Percentiles rank a stretch among this genome's conserved stretches.
These are phyloP conservation scores for Hipparchia sbordonii DNA, from an alignment of 2,888 invertebrate species.

Conservation along the genomic window DNA sequence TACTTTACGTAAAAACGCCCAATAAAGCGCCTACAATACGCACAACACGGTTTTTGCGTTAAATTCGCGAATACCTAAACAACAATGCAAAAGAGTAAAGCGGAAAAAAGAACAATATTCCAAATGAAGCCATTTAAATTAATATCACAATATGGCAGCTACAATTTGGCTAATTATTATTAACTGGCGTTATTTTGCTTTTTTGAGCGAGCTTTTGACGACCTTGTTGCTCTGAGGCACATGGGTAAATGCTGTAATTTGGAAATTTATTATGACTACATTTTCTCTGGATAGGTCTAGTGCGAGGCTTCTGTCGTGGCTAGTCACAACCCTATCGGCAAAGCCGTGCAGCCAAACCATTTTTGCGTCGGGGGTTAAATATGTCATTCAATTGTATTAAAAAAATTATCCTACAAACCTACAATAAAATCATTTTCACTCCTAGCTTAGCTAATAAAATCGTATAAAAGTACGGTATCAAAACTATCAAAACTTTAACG, in stretches of 20 bases:
- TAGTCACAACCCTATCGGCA: no score
- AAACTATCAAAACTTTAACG: conserved; percentile 1
- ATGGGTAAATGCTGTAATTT: no score
- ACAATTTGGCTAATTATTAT: neutral
- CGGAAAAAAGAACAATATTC: neutral
- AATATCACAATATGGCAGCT: neutral
- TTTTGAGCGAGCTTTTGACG: neutral
- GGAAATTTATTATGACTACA: no score
- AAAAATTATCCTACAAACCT: neutral
- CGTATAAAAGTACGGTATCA: conserved; percentile 1
- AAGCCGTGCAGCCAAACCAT: no score
- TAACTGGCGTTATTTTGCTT: neutral
- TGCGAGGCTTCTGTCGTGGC: no score
- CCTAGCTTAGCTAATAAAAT: neutral
- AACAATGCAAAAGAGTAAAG: neutral
- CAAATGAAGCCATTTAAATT: conserved; percentile 1
- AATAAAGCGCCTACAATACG: conserved; percentile 27
- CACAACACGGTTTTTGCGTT: conserved; percentile 28
- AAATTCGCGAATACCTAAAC: conserved; percentile 12
- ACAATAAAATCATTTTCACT: neutral
- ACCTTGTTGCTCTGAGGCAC: no score
- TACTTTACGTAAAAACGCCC: conserved; percentile 28
- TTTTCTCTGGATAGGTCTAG: no score
- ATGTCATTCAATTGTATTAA: no score
- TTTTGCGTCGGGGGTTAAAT: no score